These are phyloP conservation scores for Strigops habroptila DNA, from an alignment of 2,113 vertebrate species.

Conservation along the genomic window DNA sequence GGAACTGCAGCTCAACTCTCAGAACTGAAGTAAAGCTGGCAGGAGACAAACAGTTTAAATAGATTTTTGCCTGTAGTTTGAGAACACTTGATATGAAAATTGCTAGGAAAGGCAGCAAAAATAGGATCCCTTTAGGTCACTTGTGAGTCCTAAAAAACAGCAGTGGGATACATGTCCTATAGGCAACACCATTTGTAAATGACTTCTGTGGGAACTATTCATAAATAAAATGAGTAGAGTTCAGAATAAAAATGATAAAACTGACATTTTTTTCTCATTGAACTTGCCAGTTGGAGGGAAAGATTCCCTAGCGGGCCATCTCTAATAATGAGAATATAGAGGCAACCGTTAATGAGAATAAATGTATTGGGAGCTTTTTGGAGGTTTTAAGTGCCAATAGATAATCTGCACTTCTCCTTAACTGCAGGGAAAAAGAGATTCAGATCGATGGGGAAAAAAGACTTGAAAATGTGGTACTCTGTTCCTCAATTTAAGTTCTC, in stretches of 20 bases:
- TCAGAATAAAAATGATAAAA: constrained; percentile 50
- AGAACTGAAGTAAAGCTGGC: not conserved
- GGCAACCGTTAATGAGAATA: not conserved
- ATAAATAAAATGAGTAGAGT: constrained; percentile 37
- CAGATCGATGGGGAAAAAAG: not conserved
- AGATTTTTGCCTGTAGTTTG: not conserved
- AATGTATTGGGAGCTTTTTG: constrained; percentile 13
- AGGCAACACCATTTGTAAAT: constrained; percentile 5
- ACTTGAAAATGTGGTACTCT: not conserved
- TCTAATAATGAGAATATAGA: not conserved
- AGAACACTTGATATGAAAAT: constrained; percentile 24
- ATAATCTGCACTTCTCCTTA: constrained; percentile 16
- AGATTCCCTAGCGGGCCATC: not conserved
- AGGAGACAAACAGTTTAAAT: not conserved
- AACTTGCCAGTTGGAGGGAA: not conserved
- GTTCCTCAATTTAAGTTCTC: not conserved
- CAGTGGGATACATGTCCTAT: not conserved
- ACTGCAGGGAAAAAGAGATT: not conserved
- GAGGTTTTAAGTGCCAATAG: constrained; percentile 24
- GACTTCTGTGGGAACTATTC: constrained; percentile 25
- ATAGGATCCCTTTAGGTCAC: not conserved
- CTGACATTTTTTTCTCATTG: not conserved
- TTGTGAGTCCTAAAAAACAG: not conserved
- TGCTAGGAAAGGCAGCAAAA: not conserved
- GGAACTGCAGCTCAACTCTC: not conserved